Conservation (phyloP, 2,888 invertebrate genomes). For the Chloroclysta siterata region DNA sequence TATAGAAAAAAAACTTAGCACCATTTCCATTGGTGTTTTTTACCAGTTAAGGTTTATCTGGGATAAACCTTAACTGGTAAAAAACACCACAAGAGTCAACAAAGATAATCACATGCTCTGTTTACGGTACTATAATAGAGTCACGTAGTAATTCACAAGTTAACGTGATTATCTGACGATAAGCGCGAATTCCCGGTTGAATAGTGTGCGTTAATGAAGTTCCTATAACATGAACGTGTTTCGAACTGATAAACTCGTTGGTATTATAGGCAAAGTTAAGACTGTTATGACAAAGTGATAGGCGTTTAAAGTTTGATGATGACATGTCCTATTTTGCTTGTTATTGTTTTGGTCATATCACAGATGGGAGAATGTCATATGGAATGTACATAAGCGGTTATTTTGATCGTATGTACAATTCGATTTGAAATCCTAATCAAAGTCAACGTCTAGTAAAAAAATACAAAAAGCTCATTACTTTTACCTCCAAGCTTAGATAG, state of each 20-base stretch:
- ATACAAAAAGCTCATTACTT: no score
- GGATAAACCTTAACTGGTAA: no score
- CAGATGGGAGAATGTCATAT: no score
- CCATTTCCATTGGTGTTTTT: no score
- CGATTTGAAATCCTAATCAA: no score
- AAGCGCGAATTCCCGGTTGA: conserved; percentile 64
- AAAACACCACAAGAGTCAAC: not conserved
- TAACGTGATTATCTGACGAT: conserved; percentile 62
- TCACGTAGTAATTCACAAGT: conserved; percentile 59
- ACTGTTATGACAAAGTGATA: conserved; percentile 29
- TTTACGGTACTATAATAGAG: conserved; percentile 43
- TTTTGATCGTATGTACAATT: no score
- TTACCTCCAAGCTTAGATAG: no score
- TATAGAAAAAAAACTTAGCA: no score
- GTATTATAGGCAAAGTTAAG: conserved; percentile 34
- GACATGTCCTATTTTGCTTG: not conserved
- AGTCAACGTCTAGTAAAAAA: no score
- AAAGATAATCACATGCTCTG: not conserved
- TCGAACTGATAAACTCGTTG: conserved; percentile 59
- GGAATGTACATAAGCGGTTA: not conserved
- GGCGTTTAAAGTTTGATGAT: conserved; percentile 18
- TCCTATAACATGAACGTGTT: conserved; percentile 47
- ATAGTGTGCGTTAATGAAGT: conserved; percentile 63
- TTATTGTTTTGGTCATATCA: not conserved
- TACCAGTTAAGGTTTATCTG: no score